Conservation (phyloP, 2,797 vertebrate species). For the Steatocranus sp. region DNA sequence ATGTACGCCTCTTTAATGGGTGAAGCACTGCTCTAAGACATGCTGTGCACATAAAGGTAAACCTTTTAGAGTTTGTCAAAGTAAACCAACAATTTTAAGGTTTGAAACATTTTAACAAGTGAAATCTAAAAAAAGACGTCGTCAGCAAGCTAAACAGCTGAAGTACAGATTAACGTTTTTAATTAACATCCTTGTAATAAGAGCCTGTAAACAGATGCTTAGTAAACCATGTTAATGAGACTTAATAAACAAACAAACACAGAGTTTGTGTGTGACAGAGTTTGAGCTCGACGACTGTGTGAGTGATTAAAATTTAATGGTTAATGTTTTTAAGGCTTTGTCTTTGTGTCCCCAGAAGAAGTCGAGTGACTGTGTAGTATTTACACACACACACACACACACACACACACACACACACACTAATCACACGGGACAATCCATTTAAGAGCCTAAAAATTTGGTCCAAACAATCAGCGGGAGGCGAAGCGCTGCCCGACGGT, state of each 20-base stretch:
- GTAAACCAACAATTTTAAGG: neutral
- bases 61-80: neutral
- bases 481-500: neutral
- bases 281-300: neutral
- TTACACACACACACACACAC: neutral
- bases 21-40: neutral
- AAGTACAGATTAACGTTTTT: neutral
- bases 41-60: accelerated
- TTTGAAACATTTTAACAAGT: neutral
- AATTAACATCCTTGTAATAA: neutral
- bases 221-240: neutral
- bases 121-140: neutral
- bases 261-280: neutral
- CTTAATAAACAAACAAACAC: neutral
- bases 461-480: conserved; percentile 50
- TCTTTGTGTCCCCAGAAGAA: neutral
- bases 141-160: neutral
- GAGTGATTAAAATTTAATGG: neutral
- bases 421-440: conserved; percentile 47
- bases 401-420: neutral
- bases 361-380: neutral
- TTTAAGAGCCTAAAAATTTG: conserved; percentile 37
- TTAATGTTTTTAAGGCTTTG: neutral
- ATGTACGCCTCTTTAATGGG: accelerated
- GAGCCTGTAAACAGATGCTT: neutral